Conservation (phyloP, 2,113 vertebrate species). For the Myotis lucifugus region DNA sequence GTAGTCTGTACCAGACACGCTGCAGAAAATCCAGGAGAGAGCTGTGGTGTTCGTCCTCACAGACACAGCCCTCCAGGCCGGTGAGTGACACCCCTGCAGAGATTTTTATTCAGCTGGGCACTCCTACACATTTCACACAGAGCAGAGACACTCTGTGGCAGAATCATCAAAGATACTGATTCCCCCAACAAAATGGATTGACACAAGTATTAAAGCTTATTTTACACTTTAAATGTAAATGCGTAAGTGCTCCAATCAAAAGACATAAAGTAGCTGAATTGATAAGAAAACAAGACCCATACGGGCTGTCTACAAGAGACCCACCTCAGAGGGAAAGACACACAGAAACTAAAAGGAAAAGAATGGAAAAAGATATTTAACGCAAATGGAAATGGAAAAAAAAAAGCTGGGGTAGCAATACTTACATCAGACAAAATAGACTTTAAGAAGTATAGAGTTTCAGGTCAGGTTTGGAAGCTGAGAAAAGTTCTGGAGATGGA, state of each 20-base stretch:
- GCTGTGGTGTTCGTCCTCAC: background rate
- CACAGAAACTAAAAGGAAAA: background rate
- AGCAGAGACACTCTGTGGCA: background rate
- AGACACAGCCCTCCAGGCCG: accelerated
- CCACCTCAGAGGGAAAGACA: background rate
- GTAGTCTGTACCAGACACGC: background rate
- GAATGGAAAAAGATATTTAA: background rate
- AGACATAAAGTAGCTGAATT: background rate
- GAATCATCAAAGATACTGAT: background rate
- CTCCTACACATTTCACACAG: background rate
- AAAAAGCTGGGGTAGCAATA: background rate
- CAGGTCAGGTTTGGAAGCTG: background rate
- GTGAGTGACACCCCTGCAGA: background rate
- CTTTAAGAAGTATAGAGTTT: background rate
- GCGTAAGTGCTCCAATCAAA: background rate
- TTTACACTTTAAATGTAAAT: background rate
- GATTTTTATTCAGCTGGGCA: background rate
- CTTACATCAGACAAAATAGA: background rate
- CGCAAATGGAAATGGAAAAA: background rate
- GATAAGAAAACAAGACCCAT: background rate
- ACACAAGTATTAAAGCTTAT: background rate
- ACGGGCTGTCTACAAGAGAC: background rate
- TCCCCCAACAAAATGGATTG: background rate
- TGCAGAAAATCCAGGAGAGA: background rate
- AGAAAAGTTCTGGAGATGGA: background rate